phyloP scores from a whole-genome alignment of 1,140 invertebrate genomes.

The Palaemon carinicauda region DNA sequence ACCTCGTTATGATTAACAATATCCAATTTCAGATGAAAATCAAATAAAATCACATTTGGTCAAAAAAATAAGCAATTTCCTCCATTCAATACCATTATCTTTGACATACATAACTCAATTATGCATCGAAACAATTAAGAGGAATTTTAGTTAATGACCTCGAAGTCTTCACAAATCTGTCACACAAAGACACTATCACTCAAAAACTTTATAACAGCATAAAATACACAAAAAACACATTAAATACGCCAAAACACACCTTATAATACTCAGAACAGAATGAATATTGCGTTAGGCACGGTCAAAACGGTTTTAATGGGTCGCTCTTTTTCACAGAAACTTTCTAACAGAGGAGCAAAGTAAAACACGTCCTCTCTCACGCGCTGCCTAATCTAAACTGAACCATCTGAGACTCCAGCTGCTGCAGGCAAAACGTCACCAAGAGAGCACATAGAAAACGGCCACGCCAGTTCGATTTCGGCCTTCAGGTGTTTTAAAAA shows the following conservation, averaged over 20 bases:
- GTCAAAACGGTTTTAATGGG: constrained; percentile 27
- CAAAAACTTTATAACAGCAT: constrained; percentile 27
- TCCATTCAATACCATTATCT: no score
- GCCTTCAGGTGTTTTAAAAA: background rate
- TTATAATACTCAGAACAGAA: constrained; percentile 22
- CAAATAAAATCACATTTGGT: no score
- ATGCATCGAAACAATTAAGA: no score
- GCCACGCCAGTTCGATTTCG: constrained; percentile 36
- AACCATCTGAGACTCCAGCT: constrained; percentile 38
- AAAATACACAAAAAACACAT: background rate
- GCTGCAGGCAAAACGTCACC: constrained; percentile 48
- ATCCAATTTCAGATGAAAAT: no score
- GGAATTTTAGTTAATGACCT: background rate
- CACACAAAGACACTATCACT: constrained; percentile 44
- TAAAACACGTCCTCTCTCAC: background rate
- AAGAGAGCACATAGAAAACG: constrained; percentile 34
- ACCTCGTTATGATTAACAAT: no score
- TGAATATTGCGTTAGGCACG: constrained; percentile 18
- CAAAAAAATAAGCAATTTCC: no score
- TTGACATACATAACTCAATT: no score
- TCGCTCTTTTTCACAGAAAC: constrained; percentile 38
- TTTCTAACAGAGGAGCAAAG: constrained; percentile 18
- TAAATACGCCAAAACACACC: constrained; percentile 23
- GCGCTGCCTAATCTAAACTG: constrained; percentile 40
- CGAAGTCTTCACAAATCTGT: background rate